Conservation (phyloP, 2,797 vertebrate species). For the Melanotaenia maccullochi region DNA sequence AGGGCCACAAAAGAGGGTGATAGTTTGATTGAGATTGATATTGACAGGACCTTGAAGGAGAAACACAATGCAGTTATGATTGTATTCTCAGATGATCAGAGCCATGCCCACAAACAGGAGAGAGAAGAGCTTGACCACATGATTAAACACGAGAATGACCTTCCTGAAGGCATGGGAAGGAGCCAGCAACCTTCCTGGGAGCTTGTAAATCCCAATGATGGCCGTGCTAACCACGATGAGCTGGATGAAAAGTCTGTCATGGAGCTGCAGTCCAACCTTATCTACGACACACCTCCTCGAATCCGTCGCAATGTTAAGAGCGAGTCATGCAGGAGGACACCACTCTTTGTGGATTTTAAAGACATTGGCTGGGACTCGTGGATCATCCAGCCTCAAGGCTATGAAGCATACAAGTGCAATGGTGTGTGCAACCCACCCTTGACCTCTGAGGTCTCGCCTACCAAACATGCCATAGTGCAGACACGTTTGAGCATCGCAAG, state of each 20-base stretch:
- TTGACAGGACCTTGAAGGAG: slow-evolving; percentile 82
- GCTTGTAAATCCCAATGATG: slow-evolving; percentile 54
- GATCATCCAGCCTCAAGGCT: slow-evolving; percentile 91
- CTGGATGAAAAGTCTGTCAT: slow-evolving; percentile 83
- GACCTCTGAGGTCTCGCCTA: slow-evolving; percentile 90
- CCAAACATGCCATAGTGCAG: slow-evolving; percentile 94
- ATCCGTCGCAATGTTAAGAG: slow-evolving; percentile 90
- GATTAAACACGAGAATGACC: slow-evolving; percentile 83
- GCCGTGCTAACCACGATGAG: slow-evolving; percentile 64
- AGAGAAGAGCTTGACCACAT: slow-evolving; percentile 84
- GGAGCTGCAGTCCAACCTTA: slow-evolving; percentile 88
- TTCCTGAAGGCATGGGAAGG: slow-evolving; percentile 64
- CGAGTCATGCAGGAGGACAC: slow-evolving; percentile 89
- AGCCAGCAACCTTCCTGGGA: slow-evolving; percentile 58
- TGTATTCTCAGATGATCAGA: slow-evolving; percentile 93
- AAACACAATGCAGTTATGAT: slow-evolving; percentile 89
- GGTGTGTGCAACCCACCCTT: slow-evolving; percentile 90
- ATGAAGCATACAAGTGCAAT: slow-evolving; percentile 92
- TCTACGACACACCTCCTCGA: slow-evolving; percentile 87
- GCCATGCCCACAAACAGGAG: slow-evolving; percentile 79
- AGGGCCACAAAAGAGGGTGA: slow-evolving; percentile 54
- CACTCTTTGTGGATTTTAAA: slow-evolving; percentile 94
- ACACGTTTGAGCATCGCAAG: slow-evolving; percentile 89
- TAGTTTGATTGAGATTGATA: slow-evolving; percentile 73
- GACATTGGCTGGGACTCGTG: slow-evolving; percentile 96